Conservation (phyloP, 1,140 invertebrate species). For the Wasmannia auropunctata region DNA sequence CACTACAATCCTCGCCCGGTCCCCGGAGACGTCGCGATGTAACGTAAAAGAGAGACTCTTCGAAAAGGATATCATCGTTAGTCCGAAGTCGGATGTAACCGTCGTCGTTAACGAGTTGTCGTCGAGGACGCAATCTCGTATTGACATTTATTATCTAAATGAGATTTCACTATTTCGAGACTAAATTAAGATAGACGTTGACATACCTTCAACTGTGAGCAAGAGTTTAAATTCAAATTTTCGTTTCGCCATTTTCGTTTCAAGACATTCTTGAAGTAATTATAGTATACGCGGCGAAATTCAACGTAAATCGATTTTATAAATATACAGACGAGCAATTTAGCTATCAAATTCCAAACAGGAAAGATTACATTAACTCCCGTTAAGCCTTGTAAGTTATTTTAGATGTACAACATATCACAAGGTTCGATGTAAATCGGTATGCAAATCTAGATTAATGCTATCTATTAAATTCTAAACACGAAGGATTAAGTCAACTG, state of each 20-base stretch:
- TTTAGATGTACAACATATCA: background rate
- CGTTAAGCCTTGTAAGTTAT: background rate
- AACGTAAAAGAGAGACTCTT: constrained; percentile 54
- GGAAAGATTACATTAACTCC: background rate
- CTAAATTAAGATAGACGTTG: background rate
- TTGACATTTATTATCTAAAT: constrained; percentile 23
- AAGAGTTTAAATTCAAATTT: background rate
- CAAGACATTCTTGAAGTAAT: background rate
- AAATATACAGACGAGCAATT: background rate
- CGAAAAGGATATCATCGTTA: constrained; percentile 53
- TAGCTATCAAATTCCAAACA: constrained; percentile 17
- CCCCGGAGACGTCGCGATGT: constrained; percentile 49
- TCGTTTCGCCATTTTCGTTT: background rate
- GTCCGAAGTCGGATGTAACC: constrained; percentile 65
- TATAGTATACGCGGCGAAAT: background rate
- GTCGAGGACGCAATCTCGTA: constrained; percentile 25
- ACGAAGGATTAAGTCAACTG: constrained; percentile 18
- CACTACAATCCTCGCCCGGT: constrained; percentile 40
- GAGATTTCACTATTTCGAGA: constrained; percentile 3
- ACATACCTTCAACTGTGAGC: background rate
- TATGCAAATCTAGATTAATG: constrained; percentile 34
- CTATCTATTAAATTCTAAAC: constrained; percentile 38
- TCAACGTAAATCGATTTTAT: background rate
- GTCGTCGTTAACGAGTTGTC: constrained; percentile 72
- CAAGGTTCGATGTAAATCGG: background rate